These are phyloP conservation scores for Euspilapteryx auroguttella DNA, from an alignment of 2,888 invertebrate species.

Conservation along the genomic window DNA sequence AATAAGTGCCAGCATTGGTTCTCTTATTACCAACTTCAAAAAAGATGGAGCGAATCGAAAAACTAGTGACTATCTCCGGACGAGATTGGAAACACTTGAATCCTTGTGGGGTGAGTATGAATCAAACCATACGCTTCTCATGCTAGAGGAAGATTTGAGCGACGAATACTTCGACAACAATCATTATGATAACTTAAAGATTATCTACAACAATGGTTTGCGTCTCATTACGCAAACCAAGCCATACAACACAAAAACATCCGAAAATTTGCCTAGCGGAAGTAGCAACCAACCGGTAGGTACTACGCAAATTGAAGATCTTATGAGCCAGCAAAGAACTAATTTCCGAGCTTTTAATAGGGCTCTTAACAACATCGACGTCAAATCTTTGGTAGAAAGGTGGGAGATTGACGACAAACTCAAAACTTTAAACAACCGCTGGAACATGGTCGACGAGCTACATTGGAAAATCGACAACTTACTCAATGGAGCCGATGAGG, in stretches of 20 bases:
- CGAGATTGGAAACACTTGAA: not conserved
- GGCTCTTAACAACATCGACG: slow-evolving; percentile 3
- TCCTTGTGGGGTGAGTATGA: not conserved
- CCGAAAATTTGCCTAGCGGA: not conserved
- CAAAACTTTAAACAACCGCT: slow-evolving; percentile 1
- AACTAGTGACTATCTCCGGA: not conserved
- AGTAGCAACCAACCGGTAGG: not conserved
- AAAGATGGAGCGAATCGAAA: not conserved
- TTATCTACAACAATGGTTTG: no score
- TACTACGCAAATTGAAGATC: not conserved
- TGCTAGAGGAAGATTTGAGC: not conserved
- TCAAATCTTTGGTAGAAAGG: slow-evolving; percentile 5
- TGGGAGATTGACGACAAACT: slow-evolving; percentile 9
- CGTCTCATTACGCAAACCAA: no score
- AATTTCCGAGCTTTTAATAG: slow-evolving; percentile 6
- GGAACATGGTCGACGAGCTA: slow-evolving; percentile 5
- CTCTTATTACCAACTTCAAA: not conserved
- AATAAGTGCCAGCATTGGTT: not conserved
- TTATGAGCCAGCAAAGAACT: slow-evolving; percentile 3
- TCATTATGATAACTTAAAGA: not conserved
- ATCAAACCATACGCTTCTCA: not conserved
- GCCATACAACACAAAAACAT: not conserved
- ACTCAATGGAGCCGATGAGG: not conserved
- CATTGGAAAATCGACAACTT: slow-evolving; percentile 4
- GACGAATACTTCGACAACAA: not conserved